Conservation (phyloP, 2,797 vertebrate species). For the Hypotaenidia okinawae region DNA sequence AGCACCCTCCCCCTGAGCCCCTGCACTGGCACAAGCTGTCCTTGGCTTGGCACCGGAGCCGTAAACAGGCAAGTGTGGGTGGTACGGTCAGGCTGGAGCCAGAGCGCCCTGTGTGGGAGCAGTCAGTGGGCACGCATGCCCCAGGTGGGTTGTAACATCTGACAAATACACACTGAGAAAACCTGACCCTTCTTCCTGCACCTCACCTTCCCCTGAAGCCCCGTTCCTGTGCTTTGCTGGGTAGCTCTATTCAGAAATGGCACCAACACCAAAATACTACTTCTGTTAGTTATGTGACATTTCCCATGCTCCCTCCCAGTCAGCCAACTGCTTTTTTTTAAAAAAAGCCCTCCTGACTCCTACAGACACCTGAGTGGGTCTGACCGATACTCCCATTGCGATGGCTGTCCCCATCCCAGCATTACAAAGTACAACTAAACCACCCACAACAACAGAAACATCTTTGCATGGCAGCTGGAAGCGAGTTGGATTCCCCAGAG, state of each 20-base stretch:
- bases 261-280: not conserved
- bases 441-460: not conserved
- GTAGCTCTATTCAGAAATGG: not conserved
- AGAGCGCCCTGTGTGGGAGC: rapidly evolving
- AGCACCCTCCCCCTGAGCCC: rapidly evolving
- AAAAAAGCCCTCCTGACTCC: too few relatives aligned
- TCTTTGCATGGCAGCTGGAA: too few relatives aligned
- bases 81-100: not conserved
- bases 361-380: not conserved
- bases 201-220: too few relatives aligned
- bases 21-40: not conserved
- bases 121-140: rapidly evolving
- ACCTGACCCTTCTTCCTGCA: rapidly evolving
- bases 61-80: rapidly evolving
- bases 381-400: not conserved
- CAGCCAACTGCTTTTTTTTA: not conserved
- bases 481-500: rapidly evolving
- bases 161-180: not conserved
- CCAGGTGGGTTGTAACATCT: too few relatives aligned
- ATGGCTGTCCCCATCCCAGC: not conserved
- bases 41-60: rapidly evolving
- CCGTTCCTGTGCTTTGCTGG: not conserved
- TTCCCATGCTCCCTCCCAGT: not conserved
- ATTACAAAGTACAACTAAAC: not conserved
- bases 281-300: not conserved